Evolutionary conservation across 1,140 invertebrate species (phyloP).

Genomic region (Panagrolaimus sp.): DNA sequence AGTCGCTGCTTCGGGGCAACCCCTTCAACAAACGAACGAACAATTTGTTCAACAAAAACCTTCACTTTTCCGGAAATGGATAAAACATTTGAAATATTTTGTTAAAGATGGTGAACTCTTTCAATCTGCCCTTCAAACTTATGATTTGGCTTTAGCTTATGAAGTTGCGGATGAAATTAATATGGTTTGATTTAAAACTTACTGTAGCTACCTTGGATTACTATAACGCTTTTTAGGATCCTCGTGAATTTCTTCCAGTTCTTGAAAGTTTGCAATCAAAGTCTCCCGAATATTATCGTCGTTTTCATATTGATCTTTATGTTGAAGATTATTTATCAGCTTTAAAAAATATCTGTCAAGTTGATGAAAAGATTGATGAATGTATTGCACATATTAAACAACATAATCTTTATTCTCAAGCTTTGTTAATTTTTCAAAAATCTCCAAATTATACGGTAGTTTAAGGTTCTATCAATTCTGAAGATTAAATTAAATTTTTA

Average conservation of each 20-base stretch:
- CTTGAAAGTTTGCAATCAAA: slow-evolving; percentile 72
- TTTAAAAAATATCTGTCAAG: slow-evolving; percentile 67
- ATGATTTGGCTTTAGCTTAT: slow-evolving; percentile 77
- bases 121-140: slow-evolving; percentile 78
- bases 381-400: slow-evolving; percentile 69
- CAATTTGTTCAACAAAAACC: slow-evolving; percentile 16
- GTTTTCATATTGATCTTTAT: slow-evolving; percentile 75
- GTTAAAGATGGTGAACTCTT: slow-evolving; percentile 78
- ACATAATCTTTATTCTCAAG: slow-evolving; percentile 69
- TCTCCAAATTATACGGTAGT: slow-evolving; percentile 60
- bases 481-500: slow-evolving; percentile 10
- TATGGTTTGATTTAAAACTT: slow-evolving; percentile 60
- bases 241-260: slow-evolving; percentile 83
- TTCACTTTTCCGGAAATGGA: slow-evolving; percentile 30
- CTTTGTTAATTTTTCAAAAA: slow-evolving; percentile 66
- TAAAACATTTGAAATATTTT: slow-evolving; percentile 68
- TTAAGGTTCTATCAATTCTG: not conserved
- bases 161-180: slow-evolving; percentile 77
- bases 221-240: slow-evolving; percentile 64
- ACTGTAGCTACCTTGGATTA: too few relatives aligned
- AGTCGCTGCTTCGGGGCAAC: slow-evolving; percentile 14
- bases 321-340: slow-evolving; percentile 73
- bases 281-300: slow-evolving; percentile 68
- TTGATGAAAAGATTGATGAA: slow-evolving; percentile 66
- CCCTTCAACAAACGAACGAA: slow-evolving; percentile 19